These are phyloP conservation scores for Epirrhoe alternata DNA, from an alignment of 2,888 invertebrate species.

Conservation along the genomic window DNA sequence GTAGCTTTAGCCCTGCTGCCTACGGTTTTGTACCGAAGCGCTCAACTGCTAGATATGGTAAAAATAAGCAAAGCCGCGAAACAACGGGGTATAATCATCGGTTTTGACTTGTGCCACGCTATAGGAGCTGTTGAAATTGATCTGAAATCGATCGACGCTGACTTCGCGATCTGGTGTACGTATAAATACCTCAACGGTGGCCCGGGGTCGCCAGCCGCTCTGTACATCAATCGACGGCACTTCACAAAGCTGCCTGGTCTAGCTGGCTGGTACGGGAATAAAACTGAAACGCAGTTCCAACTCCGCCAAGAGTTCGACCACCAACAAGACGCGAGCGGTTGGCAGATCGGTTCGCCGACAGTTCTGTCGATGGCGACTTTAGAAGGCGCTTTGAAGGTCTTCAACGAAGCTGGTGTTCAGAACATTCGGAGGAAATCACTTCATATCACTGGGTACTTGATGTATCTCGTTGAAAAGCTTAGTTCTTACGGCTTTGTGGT, in stretches of 20 bases:
- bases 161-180: slow-evolving; percentile 77
- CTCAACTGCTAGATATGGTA: slow-evolving; percentile 71
- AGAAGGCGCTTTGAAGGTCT: slow-evolving; percentile 68
- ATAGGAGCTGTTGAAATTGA: slow-evolving; percentile 68
- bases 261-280: slow-evolving; percentile 73
- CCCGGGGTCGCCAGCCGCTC: slow-evolving; percentile 64
- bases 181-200: slow-evolving; percentile 78
- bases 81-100: slow-evolving; percentile 63
- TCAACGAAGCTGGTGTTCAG: slow-evolving; percentile 64
- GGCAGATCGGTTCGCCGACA: slow-evolving; percentile 70
- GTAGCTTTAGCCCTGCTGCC: slow-evolving; percentile 67
- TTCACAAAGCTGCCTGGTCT: slow-evolving; percentile 66
- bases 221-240: slow-evolving; percentile 72
- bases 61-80: slow-evolving; percentile 66
- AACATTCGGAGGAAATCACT: slow-evolving; percentile 72
- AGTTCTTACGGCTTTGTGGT: slow-evolving; percentile 60
- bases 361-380: slow-evolving; percentile 69
- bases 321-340: slow-evolving; percentile 66
- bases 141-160: slow-evolving; percentile 65
- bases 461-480: slow-evolving; percentile 69
- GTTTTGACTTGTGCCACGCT: slow-evolving; percentile 75
- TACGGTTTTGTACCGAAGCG: slow-evolving; percentile 67
- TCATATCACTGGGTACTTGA: slow-evolving; percentile 71
- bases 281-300: slow-evolving; percentile 63
- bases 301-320: slow-evolving; percentile 71